A percentile compares a stretch with the other conserved stretches of the same genome.
phyloP scores from a whole-genome alignment of 2,797 vertebrate species.

The Delichon dasypus region DNA sequence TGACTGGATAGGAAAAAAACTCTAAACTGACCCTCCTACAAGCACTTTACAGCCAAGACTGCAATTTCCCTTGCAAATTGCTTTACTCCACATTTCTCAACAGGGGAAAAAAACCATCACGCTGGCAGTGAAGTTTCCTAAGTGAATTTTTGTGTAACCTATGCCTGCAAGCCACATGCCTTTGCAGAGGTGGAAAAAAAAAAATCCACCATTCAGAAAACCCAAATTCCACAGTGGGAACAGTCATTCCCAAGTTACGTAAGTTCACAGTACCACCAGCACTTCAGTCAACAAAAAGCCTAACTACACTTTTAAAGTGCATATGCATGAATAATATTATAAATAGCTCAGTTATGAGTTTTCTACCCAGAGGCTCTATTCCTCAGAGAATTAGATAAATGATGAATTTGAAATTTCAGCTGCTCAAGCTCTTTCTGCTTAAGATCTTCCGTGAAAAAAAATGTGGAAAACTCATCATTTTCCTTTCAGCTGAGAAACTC shows the following conservation, averaged over 20 bases:
- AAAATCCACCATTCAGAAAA: not conserved
- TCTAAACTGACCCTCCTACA: not conserved
- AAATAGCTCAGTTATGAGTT: not conserved
- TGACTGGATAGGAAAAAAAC: not conserved
- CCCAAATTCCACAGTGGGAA: not conserved
- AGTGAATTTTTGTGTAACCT: not conserved
- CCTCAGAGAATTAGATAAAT: not conserved
- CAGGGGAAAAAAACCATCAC: not conserved
- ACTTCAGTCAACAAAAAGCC: not conserved
- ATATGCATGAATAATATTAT: not conserved
- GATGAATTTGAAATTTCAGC: not conserved
- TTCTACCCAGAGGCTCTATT: not conserved
- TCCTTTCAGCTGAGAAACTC: not conserved
- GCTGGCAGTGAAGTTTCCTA: not conserved
- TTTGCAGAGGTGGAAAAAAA: not conserved
- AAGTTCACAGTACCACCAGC: not conserved
- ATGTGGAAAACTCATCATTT: not conserved
- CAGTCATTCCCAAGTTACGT: not conserved
- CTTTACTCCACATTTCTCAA: not conserved
- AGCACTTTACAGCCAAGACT: not conserved
- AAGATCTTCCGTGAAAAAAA: not conserved
- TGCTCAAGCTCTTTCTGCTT: not conserved
- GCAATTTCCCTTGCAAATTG: not conserved
- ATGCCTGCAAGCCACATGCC: not conserved
- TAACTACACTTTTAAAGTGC: not conserved